phyloP scores from a whole-genome alignment of 2,113 vertebrate genomes.

The Serilophus lunatus region DNA sequence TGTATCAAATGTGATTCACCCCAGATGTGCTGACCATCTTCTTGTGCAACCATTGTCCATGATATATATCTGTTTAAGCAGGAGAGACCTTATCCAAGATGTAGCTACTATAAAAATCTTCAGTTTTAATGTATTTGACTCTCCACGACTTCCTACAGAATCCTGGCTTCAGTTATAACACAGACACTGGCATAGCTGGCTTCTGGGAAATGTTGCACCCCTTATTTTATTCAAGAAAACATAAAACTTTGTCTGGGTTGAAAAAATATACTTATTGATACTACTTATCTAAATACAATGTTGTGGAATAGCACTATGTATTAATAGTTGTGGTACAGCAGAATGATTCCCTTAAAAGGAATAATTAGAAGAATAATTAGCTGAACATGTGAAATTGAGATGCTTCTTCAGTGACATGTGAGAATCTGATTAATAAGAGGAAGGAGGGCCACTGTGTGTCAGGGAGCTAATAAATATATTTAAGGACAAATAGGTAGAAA shows the following conservation, averaged over 20 bases:
- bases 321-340: background rate
- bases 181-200: background rate
- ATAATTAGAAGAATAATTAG: conserved; percentile 40
- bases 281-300: background rate
- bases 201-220: background rate
- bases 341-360: background rate
- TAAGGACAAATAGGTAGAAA: conserved; percentile 51
- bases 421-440: conserved; percentile 14
- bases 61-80: background rate
- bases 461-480: conserved; percentile 41
- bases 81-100: background rate
- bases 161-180: background rate
- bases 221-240: background rate
- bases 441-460: background rate
- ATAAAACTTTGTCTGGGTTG: background rate
- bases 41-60: too few species aligned
- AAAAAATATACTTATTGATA: background rate
- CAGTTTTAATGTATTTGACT: background rate
- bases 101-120: background rate
- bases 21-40: background rate
- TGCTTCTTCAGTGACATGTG: background rate
- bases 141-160: background rate
- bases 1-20: background rate
- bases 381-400: conserved; percentile 15
- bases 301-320: background rate